These are phyloP conservation scores for Lineus longissimus DNA, from an alignment of 1,140 invertebrate genomes.

Conservation along the genomic window DNA sequence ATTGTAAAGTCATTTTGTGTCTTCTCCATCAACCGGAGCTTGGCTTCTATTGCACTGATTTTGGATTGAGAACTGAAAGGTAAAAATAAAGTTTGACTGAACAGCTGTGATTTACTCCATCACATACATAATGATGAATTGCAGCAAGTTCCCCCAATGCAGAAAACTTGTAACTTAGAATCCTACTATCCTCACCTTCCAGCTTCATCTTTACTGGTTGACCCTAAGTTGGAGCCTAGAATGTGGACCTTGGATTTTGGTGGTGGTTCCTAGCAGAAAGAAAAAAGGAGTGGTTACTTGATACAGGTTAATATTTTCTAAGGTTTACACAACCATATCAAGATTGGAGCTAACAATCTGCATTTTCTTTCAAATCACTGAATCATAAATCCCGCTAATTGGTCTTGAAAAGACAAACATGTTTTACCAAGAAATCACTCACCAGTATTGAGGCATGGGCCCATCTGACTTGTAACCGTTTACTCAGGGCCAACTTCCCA, in stretches of 20 bases:
- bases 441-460: constrained; percentile 31
- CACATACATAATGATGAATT: too few species aligned
- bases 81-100: constrained; percentile 23
- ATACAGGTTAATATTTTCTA: too few species aligned
- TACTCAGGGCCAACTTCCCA: constrained; percentile 70
- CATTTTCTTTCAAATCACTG: background rate
- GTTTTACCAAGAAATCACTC: background rate
- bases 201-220: too few species aligned
- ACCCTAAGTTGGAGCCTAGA: too few species aligned
- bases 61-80: constrained; percentile 70
- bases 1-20: background rate
- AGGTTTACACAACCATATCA: too few species aligned
- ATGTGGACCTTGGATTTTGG: too few species aligned
- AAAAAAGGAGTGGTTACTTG: background rate
- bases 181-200: too few species aligned
- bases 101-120: background rate
- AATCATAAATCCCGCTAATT: background rate
- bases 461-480: constrained; percentile 69
- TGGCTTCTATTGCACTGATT: constrained; percentile 82
- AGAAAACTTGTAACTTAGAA: too few species aligned
- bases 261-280: background rate
- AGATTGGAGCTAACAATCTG: too few species aligned
- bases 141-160: too few species aligned
- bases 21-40: constrained; percentile 73
- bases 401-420: background rate